A percentile compares a stretch with the other conserved stretches of the same genome.
Evolutionary conservation across 2,888 invertebrate genomes (phyloP).

Genomic region (Cyrtodaria siliqua): DNA sequence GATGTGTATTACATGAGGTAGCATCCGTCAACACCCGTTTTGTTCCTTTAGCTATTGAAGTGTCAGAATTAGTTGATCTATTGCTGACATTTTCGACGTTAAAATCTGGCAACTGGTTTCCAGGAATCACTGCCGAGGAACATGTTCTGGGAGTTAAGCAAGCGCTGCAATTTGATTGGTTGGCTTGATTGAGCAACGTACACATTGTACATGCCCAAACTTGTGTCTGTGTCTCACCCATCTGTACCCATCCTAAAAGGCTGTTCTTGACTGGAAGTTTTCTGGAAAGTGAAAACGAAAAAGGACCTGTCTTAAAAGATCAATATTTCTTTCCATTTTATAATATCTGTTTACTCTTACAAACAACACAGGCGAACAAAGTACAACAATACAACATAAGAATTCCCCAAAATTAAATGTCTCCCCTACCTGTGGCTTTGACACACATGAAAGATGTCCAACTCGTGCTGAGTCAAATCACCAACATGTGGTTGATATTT

Average conservation of each 20-base stretch:
- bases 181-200: conserved; percentile 71
- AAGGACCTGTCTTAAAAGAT: too few species aligned
- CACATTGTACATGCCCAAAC: conserved; percentile 73
- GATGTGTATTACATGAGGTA: neutral
- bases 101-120: neutral
- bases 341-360: too few species aligned
- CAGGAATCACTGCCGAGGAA: neutral
- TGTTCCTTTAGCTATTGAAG: neutral
- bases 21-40: neutral
- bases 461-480: too few species aligned
- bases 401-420: too few species aligned
- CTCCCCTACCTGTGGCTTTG: too few species aligned
- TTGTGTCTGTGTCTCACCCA: neutral
- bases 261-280: conserved; percentile 74
- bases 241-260: conserved; percentile 75
- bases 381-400: too few species aligned
- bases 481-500: too few species aligned
- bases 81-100: neutral
- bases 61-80: neutral
- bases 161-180: conserved; percentile 59
- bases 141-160: conserved; percentile 57
- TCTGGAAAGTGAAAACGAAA: conserved; percentile 51
- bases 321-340: too few species aligned
- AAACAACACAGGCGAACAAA: too few species aligned
- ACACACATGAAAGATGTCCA: too few species aligned